A percentile compares a stretch with the other conserved stretches of the same genome.
These are phyloP conservation scores for Dryocosmus kuriphilus DNA, from an alignment of 2,888 invertebrate genomes.

Conservation along the genomic window DNA sequence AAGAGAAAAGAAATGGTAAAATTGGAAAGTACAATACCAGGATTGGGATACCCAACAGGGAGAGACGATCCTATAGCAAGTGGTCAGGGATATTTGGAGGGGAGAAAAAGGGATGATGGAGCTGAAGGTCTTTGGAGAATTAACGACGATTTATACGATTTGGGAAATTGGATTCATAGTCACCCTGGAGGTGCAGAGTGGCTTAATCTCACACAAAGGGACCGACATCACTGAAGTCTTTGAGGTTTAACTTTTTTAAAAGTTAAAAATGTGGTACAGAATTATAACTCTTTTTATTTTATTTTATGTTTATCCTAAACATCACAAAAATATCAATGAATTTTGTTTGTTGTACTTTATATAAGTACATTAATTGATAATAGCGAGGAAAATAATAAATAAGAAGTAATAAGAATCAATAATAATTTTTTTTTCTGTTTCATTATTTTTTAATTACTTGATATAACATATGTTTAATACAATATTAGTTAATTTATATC, in stretches of 20 bases:
- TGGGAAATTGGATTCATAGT: conserved; percentile 85
- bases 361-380: no score
- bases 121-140: conserved; percentile 89
- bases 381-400: no score
- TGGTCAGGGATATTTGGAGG: conserved; percentile 81
- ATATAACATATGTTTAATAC: no score
- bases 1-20: conserved; percentile 49
- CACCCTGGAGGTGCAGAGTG: conserved; percentile 94
- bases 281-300: no score
- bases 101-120: conserved; percentile 84
- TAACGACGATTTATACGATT: conserved; percentile 88
- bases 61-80: conserved; percentile 77
- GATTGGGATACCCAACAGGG: conserved; percentile 77
- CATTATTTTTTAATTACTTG: no score
- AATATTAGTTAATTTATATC: background rate
- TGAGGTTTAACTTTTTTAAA: conserved; percentile 76
- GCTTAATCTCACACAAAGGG: conserved; percentile 85
- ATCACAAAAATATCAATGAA: no score
- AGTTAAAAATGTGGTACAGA: background rate
- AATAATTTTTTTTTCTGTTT: no score
- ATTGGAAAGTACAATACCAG: conserved; percentile 79
- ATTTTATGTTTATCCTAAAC: no score
- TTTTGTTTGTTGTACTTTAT: no score
- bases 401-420: no score
- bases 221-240: conserved; percentile 90